Evolutionary conservation across 1,140 invertebrate genomes (phyloP).

Genomic region (Drosophila nigromelanica): DNA sequence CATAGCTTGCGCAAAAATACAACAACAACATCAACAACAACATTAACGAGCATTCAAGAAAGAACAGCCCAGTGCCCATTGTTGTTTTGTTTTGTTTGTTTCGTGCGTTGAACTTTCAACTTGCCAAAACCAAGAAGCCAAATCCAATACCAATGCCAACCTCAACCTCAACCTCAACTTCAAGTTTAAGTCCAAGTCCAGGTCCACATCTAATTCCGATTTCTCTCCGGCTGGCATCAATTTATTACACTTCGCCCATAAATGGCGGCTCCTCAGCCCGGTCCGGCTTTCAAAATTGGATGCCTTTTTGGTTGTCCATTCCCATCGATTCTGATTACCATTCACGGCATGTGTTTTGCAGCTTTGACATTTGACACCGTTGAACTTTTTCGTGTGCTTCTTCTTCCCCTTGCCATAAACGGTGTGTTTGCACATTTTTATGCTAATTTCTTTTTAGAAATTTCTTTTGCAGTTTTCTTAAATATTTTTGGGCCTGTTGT

Average conservation of each 20-base stretch:
- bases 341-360: slow-evolving; percentile 52
- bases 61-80: slow-evolving; percentile 9
- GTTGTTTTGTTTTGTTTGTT: slow-evolving; percentile 27
- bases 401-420: neutral
- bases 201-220: slow-evolving; percentile 24
- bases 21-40: slow-evolving; percentile 1
- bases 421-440: slow-evolving; percentile 47
- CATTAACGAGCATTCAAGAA: neutral
- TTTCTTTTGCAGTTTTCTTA: slow-evolving; percentile 39
- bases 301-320: slow-evolving; percentile 33
- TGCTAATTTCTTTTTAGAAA: slow-evolving; percentile 59
- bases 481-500: slow-evolving; percentile 37
- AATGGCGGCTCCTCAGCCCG: neutral
- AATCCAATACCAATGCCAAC: slow-evolving; percentile 6
- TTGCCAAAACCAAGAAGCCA: slow-evolving; percentile 9
- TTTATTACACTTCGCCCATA: slow-evolving; percentile 60
- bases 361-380: slow-evolving; percentile 66
- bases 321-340: slow-evolving; percentile 34
- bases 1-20: slow-evolving; percentile 21
- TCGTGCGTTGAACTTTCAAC: slow-evolving; percentile 76
- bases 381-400: slow-evolving; percentile 47
- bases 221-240: slow-evolving; percentile 50
- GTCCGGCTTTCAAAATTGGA: neutral
- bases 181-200: slow-evolving; percentile 4
- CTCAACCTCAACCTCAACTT: too few relatives aligned